Percentiles rank a stretch among this genome's conserved stretches.
These are phyloP conservation scores for Clistopyga incitator DNA, from an alignment of 2,888 invertebrate genomes.

Conservation along the genomic window DNA sequence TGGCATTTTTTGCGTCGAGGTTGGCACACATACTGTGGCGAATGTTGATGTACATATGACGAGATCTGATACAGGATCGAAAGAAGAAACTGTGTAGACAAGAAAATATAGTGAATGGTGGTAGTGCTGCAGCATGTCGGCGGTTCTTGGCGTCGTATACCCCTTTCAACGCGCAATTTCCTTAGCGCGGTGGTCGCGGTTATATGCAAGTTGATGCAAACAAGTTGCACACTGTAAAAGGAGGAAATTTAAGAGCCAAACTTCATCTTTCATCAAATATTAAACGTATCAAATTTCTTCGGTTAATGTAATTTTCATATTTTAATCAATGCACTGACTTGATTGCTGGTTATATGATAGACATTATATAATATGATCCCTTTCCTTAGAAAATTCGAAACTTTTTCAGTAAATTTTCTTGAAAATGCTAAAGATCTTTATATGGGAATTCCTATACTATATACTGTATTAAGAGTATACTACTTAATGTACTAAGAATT, in stretches of 20 bases:
- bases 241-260: background rate
- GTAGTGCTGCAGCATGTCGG: background rate
- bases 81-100: conserved; percentile 17
- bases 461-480: no score
- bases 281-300: background rate
- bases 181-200: conserved; percentile 24
- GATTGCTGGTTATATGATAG: background rate
- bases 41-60: background rate
- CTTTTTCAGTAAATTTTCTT: no score
- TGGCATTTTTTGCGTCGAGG: conserved; percentile 35
- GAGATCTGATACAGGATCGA: background rate
- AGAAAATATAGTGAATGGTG: conserved; percentile 3
- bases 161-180: conserved; percentile 52
- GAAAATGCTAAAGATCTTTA: no score
- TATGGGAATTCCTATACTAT: no score
- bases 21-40: conserved; percentile 17
- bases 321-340: background rate
- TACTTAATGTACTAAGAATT: no score
- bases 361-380: no score
- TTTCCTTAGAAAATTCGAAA: no score
- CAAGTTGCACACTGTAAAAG: conserved; percentile 22
- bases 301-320: background rate
- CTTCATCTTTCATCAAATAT: background rate
- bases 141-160: conserved; percentile 22
- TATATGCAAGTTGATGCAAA: conserved; percentile 22